Evolutionary conservation across 2,888 invertebrate genomes (phyloP).

Genomic region (Zeuzera pyrina): DNA sequence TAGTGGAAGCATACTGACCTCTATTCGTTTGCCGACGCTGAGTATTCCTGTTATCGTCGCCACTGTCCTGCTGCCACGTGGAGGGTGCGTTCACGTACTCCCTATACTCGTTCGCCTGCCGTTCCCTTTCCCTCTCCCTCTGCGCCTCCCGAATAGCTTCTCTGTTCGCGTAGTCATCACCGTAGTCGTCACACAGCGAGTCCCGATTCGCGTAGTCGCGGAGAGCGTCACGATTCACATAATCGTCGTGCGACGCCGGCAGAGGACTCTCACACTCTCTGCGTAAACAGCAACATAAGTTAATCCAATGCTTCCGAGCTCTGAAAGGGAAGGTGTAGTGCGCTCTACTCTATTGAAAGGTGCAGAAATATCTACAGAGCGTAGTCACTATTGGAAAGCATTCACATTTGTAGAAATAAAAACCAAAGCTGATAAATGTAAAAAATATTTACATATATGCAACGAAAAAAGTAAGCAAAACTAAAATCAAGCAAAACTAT

Average conservation of each 20-base stretch:
- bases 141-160: constrained; percentile 68
- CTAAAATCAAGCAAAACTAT: too few relatives aligned
- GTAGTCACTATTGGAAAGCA: too few relatives aligned
- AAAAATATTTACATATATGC: too few relatives aligned
- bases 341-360: too few relatives aligned
- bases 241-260: constrained; percentile 55
- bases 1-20: constrained; percentile 36
- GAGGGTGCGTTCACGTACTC: constrained; percentile 67
- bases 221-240: constrained; percentile 59
- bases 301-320: constrained; percentile 53
- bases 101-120: constrained; percentile 52
- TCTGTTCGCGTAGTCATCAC: constrained; percentile 66
- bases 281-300: constrained; percentile 68
- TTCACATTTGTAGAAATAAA: too few relatives aligned
- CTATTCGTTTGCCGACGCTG: constrained; percentile 50
- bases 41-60: constrained; percentile 56
- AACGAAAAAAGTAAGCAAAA: too few relatives aligned
- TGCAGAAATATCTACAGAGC: too few relatives aligned
- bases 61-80: constrained; percentile 42
- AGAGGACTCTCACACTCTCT: constrained; percentile 67
- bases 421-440: too few relatives aligned
- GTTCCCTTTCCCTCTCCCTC: constrained; percentile 45
- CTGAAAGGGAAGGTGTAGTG: constrained; percentile 55
- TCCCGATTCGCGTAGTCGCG: constrained; percentile 63
- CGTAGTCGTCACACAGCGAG: constrained; percentile 62